Conservation (phyloP, 1,140 invertebrate species). For the Zophobas morio region DNA sequence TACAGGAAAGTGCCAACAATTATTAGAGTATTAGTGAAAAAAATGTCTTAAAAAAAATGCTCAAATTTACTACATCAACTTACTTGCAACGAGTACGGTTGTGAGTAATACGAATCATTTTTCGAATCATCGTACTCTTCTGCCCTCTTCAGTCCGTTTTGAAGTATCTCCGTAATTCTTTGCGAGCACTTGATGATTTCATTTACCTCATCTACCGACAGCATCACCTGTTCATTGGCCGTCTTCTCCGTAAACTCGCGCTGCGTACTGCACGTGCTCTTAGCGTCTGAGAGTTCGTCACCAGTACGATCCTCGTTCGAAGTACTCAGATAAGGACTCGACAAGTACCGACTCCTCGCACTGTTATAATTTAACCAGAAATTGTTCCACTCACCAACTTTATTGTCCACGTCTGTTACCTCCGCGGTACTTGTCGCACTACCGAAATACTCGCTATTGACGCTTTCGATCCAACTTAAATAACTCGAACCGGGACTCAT, state of each 20-base stretch:
- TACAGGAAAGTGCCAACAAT: no score
- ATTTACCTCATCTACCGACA: constrained; percentile 64
- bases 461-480: constrained; percentile 66
- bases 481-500: constrained; percentile 62
- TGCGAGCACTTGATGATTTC: constrained; percentile 61
- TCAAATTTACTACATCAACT: neutral
- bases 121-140: constrained; percentile 60
- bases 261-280: constrained; percentile 64
- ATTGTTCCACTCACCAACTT: constrained; percentile 67
- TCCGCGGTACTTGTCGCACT: constrained; percentile 46
- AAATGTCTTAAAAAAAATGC: no score
- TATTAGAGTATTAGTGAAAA: no score
- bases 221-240: constrained; percentile 58
- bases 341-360: constrained; percentile 62
- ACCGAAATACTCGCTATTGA: constrained; percentile 62
- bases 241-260: constrained; percentile 63
- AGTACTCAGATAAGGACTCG: constrained; percentile 58
- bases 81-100: constrained; percentile 48
- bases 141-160: constrained; percentile 58
- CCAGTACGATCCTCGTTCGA: constrained; percentile 56
- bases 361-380: constrained; percentile 67
- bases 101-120: constrained; percentile 63
- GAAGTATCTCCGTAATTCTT: constrained; percentile 61
- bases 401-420: constrained; percentile 60
- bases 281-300: constrained; percentile 63